A percentile compares a stretch with the other conserved stretches of the same genome.
Conservation (phyloP, 2,797 vertebrate species). For the Sebastes taczanowskii region DNA sequence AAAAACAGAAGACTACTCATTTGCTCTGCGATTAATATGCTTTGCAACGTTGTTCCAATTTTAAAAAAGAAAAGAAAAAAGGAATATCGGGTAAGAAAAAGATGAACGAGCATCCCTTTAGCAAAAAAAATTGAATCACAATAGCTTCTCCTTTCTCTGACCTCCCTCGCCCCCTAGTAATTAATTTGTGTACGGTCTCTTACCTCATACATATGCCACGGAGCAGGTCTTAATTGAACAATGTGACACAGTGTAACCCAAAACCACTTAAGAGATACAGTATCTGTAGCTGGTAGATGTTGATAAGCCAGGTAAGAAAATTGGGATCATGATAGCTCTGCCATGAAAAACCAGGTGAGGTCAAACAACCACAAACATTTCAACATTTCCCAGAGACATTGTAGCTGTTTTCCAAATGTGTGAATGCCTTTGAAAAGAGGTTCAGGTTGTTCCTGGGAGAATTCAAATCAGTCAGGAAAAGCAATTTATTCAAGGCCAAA, state of each 20-base stretch:
- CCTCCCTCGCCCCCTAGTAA: background rate
- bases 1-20: too few relatives aligned
- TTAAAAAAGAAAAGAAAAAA: background rate
- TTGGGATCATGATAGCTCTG: background rate
- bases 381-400: background rate
- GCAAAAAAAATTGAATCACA: background rate
- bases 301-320: background rate
- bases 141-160: background rate
- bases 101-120: background rate
- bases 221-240: background rate
- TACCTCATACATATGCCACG: background rate
- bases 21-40: too few relatives aligned
- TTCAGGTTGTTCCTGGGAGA: constrained; percentile 1
- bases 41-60: too few relatives aligned
- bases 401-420: constrained; percentile 7
- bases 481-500: constrained; percentile 44
- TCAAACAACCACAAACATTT: background rate
- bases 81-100: background rate
- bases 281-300: background rate
- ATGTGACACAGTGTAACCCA: background rate
- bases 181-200: background rate
- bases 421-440: constrained; percentile 23
- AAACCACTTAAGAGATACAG: background rate
- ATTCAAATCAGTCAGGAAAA: constrained; percentile 35
- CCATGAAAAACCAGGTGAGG: background rate